Percentiles rank a stretch among this genome's conserved stretches.
These are phyloP conservation scores for Pseudobourletiella spinata DNA, from an alignment of 1,140 invertebrate genomes.

Conservation along the genomic window DNA sequence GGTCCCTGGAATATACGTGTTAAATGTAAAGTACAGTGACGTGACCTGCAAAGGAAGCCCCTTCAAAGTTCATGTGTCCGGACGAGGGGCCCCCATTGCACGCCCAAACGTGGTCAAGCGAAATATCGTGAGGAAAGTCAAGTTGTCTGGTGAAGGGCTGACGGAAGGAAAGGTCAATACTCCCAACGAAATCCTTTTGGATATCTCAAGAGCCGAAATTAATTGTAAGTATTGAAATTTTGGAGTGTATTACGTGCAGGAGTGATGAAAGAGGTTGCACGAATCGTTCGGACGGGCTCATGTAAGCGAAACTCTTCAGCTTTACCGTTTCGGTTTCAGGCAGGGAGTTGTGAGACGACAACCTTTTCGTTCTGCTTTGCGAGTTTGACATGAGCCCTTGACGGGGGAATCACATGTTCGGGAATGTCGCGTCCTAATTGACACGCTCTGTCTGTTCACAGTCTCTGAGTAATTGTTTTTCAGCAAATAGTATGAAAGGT, in stretches of 20 bases:
- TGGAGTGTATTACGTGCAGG: not conserved
- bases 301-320: no score
- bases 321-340: no score
- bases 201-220: conserved; percentile 19
- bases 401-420: no score
- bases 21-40: conserved; percentile 12
- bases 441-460: no score
- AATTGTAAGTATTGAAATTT: conserved; percentile 16
- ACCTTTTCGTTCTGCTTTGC: no score
- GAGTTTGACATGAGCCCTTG: no score
- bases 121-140: conserved; percentile 19
- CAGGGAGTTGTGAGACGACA: no score
- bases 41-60: not conserved
- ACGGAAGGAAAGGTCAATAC: conserved; percentile 8
- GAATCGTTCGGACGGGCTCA: not conserved
- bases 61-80: conserved; percentile 7
- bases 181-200: conserved; percentile 19
- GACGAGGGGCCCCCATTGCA: conserved; percentile 12
- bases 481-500: no score
- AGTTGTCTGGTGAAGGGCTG: conserved; percentile 14
- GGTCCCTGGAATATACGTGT: conserved; percentile 16
- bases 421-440: no score
- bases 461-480: no score
- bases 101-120: conserved; percentile 17
- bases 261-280: not conserved